Base-by-base conservation (phyloP, 2,797 vertebrate genomes). In the Myotis daubentonii region DNA sequence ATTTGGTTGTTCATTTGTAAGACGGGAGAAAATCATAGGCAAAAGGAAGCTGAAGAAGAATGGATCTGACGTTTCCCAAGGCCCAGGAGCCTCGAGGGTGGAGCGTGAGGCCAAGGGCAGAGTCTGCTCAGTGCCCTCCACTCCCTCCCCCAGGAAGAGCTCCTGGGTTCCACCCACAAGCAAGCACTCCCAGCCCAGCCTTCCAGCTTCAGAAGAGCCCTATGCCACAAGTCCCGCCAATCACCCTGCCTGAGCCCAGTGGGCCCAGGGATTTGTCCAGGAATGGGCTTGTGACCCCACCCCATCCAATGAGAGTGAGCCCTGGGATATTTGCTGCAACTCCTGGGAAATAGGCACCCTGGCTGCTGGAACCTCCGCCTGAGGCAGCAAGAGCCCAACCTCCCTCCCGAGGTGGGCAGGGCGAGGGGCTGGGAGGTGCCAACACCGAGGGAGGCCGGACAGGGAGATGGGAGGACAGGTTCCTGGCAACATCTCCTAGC, bases 1-100 rank as follows among this genome's bases (percentile, higher is more conserved):
- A 79, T 97, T 95, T 92, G 93, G 96, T 89, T 96, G 86, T 94
- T 98, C 96, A 92, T 96, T 97, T 97, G 95, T 38, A 96, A 95
- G 95, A 96, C 51, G 28, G 79, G 62, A 19, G 62, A 75, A 89
- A 78, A 65, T 57, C 38, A 22, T 7, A 68, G 66, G 33, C n/a
- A 22, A 15, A 84, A 89, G 44, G 55, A 60, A 72, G 28, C 33
- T 44, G 16, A 10, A 44, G 47, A 44, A 65, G 66, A 66, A 55
- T 8, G 41, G 23, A 8, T 20, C 55, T 44, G 68, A 49, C 60
- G 33, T 25, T 76, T 8, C 60, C 89, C 33, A 4, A 30, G 62
- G 60, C 55, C 41, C 12, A 10, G 33, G 57, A 30, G 13, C 44
- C 75, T n/a, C 9, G 11, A 2, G 47, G 53, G 66, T 6, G 44